Base-by-base conservation (phyloP, 2,888 invertebrate genomes). In the Spisula subtruncata region DNA sequence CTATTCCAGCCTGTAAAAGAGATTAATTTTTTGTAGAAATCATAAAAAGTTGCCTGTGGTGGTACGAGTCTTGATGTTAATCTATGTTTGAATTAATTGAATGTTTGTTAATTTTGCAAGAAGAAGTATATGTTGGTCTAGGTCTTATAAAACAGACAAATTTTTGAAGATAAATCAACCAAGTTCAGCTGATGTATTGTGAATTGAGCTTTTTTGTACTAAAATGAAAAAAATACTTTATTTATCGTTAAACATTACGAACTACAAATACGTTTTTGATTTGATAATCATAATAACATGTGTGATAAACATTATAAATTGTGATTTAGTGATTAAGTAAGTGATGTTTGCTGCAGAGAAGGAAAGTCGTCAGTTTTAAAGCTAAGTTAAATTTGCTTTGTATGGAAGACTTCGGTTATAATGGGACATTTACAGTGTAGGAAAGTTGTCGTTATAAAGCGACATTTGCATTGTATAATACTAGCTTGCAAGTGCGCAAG, bases 91-190 rank as follows among this genome's bases (percentile, higher is more conserved):
- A 66, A 66, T 66, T 66, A 66, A 66, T 66, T 66, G 10, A 10
- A 25, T 66, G 25, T 66, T 25, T 66, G 60, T 66, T n/a, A 66
- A n/a, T 66, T 66, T 66, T 66, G 60, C 60, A 66, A 25, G 60
- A 66, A 66, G 60, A 25, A 25, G 25, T 66, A 25, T 0, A 66
- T n/a, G 60, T n/a, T 25, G 25, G 8, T 10, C 25, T 25, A 25
- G 6, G 25, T 66, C 60, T 25, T n/a, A 66, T 66, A 25, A 66
- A 25, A 66, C 25, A 25, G 60, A 20, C 60, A 66, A n/a, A 12
- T 66, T 66, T n/a, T 66, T 25, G n/a, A 66, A 66, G 60, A 66
- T 66, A n/a, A 25, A n/a, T 60, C 60, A n/a, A 60, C n/a, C n/a
- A 8, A n/a, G n/a, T 66, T 66, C 8, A 41, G 2, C 25, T 66